Base-by-base conservation (phyloP, 2,797 vertebrate species). In the Channa striata region DNA sequence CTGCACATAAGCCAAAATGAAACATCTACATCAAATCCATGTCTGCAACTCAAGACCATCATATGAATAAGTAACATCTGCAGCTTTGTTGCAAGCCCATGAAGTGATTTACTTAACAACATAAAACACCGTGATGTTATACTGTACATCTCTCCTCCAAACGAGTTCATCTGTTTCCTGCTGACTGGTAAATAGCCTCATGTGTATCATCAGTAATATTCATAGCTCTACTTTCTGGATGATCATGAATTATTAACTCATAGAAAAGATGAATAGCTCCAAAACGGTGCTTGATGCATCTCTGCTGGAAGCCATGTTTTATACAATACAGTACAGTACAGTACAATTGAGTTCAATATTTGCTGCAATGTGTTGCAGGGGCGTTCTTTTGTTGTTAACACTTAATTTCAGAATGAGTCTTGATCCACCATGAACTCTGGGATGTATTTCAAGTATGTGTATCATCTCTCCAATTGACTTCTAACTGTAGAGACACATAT, bases 131-230 rank as follows among this genome's bases (percentile, higher is more conserved):
- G 63, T 71, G 85, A 89, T 76, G 77, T 62, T 81, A 44, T 53
- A 79, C 77, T 72, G 81, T 86, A 81, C 87, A 85, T 89, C 82
- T 80, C 74, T 64, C 62, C 69, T 43, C 76, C 82, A 87, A 92
- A 91, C 68, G 73, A 88, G 85, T 90, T 87, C 82, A 89, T 92
- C 86, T 89, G 73, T 90, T 91, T 86, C 82, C 88, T 79, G 85
- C 87, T 85, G 85, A 89, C 88, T 91, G 85, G 90, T 92, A 93
- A 93, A 93, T 89, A 91, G 85, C 86, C 91, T 91, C 90, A 75
- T 91, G 91, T 92, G 92, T 85, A 91, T 90, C 88, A 88, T 91
- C 90, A 91, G 88, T 88, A 91, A 92, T 90, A 90, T 92, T 92
- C 90, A 91, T 87, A 82, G 87, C 85, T 87, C 83, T 82, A 87